Evolutionary conservation across 23 tunicate species (phyloP).

Genomic region (Ciona savignyi): DNA sequence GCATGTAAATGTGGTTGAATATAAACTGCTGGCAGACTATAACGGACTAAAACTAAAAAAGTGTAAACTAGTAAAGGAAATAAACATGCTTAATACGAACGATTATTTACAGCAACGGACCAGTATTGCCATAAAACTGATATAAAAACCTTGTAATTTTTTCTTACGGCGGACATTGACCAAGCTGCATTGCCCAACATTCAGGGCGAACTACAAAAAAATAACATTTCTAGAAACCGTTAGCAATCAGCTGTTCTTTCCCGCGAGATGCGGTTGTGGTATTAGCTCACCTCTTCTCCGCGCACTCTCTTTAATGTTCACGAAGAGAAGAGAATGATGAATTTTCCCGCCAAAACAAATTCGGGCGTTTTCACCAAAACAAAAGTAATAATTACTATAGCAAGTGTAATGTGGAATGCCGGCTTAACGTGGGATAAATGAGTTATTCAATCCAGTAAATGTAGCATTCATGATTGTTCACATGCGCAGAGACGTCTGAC

Average conservation of each 20-base stretch:
- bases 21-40: no score
- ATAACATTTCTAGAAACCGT: not conserved
- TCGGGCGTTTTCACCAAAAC: not conserved
- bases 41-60: no score
- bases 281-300: not conserved
- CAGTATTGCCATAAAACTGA: no score
- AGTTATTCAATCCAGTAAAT: no score
- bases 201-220: not conserved
- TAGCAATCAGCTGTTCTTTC: not conserved
- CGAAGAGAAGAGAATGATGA: not conserved
- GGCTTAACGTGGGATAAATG: not conserved
- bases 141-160: no score
- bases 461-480: not conserved
- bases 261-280: not conserved
- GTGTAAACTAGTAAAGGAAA: no score
- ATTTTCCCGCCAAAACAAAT: not conserved
- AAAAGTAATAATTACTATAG: not conserved
- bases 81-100: no score
- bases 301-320: not conserved
- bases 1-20: no score
- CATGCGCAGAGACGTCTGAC: not conserved
- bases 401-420: not conserved
- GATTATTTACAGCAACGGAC: no score
- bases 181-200: no score
- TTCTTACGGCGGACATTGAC: no score